Conservation (phyloP, 2,888 invertebrate species). For the Spatulosminthurus flaviceps region DNA sequence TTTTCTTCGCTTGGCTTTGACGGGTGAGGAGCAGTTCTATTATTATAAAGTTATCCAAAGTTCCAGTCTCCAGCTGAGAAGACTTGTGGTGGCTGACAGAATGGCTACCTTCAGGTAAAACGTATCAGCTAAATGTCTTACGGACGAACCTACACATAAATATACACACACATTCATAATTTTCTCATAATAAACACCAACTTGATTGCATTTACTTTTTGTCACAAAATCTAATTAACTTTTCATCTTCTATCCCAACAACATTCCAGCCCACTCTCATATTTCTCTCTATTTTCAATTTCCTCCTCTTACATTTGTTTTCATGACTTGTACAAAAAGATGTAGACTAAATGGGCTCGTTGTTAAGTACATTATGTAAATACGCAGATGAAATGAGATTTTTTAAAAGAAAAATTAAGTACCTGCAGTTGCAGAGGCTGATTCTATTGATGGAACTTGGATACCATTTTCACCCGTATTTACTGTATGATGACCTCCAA, state of each 20-base stretch:
- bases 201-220: conserved; percentile 13
- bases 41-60: conserved; percentile 58
- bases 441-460: conserved; percentile 59
- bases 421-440: conserved; percentile 59
- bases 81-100: conserved; percentile 53
- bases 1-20: conserved; percentile 15
- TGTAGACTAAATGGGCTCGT: not conserved
- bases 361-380: no score
- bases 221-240: conserved; percentile 9
- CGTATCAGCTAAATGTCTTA: conserved; percentile 56
- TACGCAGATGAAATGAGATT: no score
- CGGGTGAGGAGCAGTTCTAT: conserved; percentile 33
- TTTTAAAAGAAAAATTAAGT: conserved; percentile 30
- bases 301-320: not conserved
- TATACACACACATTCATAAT: conserved; percentile 39
- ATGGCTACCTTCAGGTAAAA: conserved; percentile 56
- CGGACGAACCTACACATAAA: conserved; percentile 57
- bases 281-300: not conserved
- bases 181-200: conserved; percentile 1
- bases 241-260: not conserved
- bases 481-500: conserved; percentile 23
- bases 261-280: not conserved
- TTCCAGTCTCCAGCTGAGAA: conserved; percentile 53
- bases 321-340: not conserved
- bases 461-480: conserved; percentile 52